Evolutionary conservation across 2,888 invertebrate species (phyloP).

Genomic region (Cabera pusaria): DNA sequence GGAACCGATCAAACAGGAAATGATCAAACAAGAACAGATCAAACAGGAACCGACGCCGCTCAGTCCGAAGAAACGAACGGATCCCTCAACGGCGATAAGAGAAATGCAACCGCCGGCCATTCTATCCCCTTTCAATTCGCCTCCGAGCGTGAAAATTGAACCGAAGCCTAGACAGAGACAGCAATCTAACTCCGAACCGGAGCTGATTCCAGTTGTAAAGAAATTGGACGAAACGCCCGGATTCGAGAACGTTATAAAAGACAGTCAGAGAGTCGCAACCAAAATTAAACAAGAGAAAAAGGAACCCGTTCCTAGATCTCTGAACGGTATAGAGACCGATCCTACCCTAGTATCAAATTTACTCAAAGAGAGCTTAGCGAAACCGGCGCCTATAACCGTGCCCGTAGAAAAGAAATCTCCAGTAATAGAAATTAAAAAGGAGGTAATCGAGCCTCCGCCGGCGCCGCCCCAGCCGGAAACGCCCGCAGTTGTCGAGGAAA

Average conservation of each 20-base stretch:
- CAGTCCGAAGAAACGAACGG: conserved; percentile 65
- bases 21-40: too few species aligned
- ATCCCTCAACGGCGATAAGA: conserved; percentile 57
- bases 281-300: conserved; percentile 58
- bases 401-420: conserved; percentile 66
- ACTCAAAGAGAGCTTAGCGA: conserved; percentile 85
- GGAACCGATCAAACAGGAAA: conserved; percentile 62
- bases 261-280: conserved; percentile 72
- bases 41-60: conserved; percentile 43
- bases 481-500: conserved; percentile 45
- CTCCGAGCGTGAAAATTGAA: conserved; percentile 56
- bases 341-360: conserved; percentile 88
- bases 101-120: conserved; percentile 72
- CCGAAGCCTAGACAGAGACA: conserved; percentile 53
- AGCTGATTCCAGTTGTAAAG: conserved; percentile 84
- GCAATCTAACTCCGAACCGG: conserved; percentile 83
- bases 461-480: conserved; percentile 35
- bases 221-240: conserved; percentile 85
- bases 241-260: conserved; percentile 83
- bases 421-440: conserved; percentile 52
- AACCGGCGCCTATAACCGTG: conserved; percentile 71
- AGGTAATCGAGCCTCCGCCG: conserved; percentile 35
- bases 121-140: conserved; percentile 79
- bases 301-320: conserved; percentile 48
- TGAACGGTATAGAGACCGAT: conserved; percentile 89